phyloP scores from a whole-genome alignment of 2,888 invertebrate species.

The Phania funesta region DNA sequence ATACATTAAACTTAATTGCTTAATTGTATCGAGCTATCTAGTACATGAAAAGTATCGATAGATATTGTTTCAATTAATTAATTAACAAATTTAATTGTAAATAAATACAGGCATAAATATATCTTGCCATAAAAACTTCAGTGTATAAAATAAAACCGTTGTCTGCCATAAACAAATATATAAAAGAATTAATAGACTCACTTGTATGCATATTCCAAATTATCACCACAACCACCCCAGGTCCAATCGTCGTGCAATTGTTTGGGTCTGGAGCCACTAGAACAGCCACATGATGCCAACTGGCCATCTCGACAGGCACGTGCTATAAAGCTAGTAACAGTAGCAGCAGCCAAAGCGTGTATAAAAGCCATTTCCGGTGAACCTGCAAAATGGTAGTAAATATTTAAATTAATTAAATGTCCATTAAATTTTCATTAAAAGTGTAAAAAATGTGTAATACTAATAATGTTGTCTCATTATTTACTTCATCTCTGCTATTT shows the following conservation, averaged over 20 bases:
- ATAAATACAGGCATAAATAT: conserved; percentile 15
- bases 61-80: conserved; percentile 49
- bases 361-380: conserved; percentile 95
- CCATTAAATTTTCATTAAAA: conserved; percentile 50
- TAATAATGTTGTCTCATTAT: conserved; percentile 16
- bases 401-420: conserved; percentile 64
- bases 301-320: conserved; percentile 95
- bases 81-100: conserved; percentile 43
- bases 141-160: not conserved
- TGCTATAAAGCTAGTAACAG: conserved; percentile 93
- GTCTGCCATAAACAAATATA: not conserved
- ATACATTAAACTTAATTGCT: conserved; percentile 16
- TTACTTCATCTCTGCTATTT: not conserved
- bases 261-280: conserved; percentile 89
- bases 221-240: conserved; percentile 99
- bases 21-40: not conserved
- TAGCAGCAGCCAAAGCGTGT: conserved; percentile 93
- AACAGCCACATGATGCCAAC: conserved; percentile 94
- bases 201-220: conserved; percentile 97
- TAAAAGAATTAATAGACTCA: conserved; percentile 80
- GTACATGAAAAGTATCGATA: not conserved
- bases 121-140: not conserved
- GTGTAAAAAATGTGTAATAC: not conserved
- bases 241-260: conserved; percentile 95
- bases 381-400: conserved; percentile 80